Base-by-base conservation (phyloP, 2,888 invertebrate genomes). In the Eumacrocentrus americanus region DNA sequence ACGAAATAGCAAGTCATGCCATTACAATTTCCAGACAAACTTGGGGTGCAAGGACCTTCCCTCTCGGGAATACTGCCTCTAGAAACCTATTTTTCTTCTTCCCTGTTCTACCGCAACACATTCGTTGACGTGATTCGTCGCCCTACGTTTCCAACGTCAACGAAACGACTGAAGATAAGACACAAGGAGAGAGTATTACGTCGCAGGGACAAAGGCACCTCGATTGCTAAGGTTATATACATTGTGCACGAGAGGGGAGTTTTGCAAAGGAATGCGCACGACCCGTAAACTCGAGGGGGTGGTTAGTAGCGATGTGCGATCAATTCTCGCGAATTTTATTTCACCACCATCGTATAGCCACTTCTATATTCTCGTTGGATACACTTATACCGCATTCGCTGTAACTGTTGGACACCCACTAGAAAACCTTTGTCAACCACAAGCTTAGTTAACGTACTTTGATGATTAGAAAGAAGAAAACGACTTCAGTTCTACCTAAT, bases 1-100 rank as follows among this genome's bases (percentile, higher is more conserved):
- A 75, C 72, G 66, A 76, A 75, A 68, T 76, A 75, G 67, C 64
- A 75, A 69, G 71, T 71, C 69, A 73, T 73, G 67, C 67, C 67
- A 68, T 68, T 58, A 60, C 60, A 63, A 62, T 66, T 48, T 56
- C n/a, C 20, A 22, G n/a, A 53, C 54, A 25, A 62, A 54, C 50
- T 58, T 16, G 37, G 60, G 29, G 37, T 1, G 16, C 9, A 48
- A 20, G 14, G 14, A 1, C 12, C 37, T 3, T 3, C 38, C 1
- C 38, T 40, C 7, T 4, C 2, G n/a, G n/a, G n/a, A n/a, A n/a
- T n/a, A n/a, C n/a, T n/a, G n/a, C n/a, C n/a, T n/a, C n/a, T n/a
- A n/a, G n/a, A n/a, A n/a, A n/a, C n/a, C n/a, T n/a, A n/a, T n/a
- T n/a, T n/a, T n/a, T n/a, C n/a, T n/a, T n/a, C n/a, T n/a, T n/a